phyloP scores from a whole-genome alignment of 1,140 invertebrate genomes.

The Whitmania pigra region DNA sequence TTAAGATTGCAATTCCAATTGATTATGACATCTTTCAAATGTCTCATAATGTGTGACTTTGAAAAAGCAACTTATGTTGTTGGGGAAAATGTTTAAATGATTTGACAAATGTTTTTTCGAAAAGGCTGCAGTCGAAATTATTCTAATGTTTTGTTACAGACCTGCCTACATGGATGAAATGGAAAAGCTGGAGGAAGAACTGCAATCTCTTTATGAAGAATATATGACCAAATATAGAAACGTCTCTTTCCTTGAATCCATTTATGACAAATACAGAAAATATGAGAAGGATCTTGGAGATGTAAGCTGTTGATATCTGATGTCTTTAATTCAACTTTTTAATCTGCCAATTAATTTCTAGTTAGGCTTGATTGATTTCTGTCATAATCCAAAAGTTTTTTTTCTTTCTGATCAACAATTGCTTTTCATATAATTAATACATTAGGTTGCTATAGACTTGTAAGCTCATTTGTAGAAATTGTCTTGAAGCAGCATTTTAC shows the following conservation, averaged over 20 bases:
- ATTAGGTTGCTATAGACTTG: too few relatives aligned
- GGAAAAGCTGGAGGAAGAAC: conserved; percentile 72
- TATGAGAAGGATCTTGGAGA: conserved; percentile 58
- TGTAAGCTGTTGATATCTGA: conserved; percentile 34
- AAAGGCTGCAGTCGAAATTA: too few relatives aligned
- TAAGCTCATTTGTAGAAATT: too few relatives aligned
- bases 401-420: too few relatives aligned
- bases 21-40: not conserved
- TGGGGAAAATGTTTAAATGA: not conserved
- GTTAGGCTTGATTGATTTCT: too few relatives aligned
- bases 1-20: not conserved
- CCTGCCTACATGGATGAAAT: conserved; percentile 96
- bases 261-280: conserved; percentile 57
- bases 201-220: conserved; percentile 68
- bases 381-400: too few relatives aligned
- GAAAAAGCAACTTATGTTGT: not conserved
- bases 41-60: not conserved
- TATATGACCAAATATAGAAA: conserved; percentile 78
- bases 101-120: too few relatives aligned
- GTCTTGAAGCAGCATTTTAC: too few relatives aligned
- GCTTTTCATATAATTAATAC: too few relatives aligned
- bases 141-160: conserved; percentile 42
- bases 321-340: too few relatives aligned
- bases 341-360: too few relatives aligned
- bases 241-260: conserved; percentile 65